These are phyloP conservation scores for Rhinichthys klamathensis DNA, from an alignment of 2,113 vertebrate species.

Conservation along the genomic window DNA sequence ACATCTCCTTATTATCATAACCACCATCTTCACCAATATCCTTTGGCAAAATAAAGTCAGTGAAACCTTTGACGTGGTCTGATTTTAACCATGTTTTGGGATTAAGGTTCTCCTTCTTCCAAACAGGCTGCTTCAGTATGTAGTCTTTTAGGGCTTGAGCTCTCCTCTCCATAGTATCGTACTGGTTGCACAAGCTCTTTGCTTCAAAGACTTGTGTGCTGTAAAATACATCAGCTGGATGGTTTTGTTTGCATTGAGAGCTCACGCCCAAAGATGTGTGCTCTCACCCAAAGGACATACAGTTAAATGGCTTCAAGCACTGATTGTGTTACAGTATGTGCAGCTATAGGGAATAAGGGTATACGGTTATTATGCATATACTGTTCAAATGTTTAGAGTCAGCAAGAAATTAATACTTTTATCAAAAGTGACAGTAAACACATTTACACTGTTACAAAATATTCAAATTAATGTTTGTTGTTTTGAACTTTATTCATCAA, in stretches of 20 bases:
- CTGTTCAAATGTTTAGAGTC: background rate
- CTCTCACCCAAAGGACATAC: slow-evolving; percentile 30
- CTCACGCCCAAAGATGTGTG: slow-evolving; percentile 66
- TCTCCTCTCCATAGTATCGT: slow-evolving; percentile 67
- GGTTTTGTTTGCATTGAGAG: slow-evolving; percentile 67
- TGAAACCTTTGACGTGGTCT: slow-evolving; percentile 62
- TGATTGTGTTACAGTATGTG: slow-evolving; percentile 9
- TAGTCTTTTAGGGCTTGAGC: slow-evolving; percentile 57
- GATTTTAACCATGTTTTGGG: slow-evolving; percentile 67
- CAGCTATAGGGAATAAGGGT: background rate
- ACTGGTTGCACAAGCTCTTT: slow-evolving; percentile 57
- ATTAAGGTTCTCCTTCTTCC: slow-evolving; percentile 68
- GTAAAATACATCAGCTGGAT: background rate
- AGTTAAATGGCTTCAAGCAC: background rate
- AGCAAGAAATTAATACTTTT: background rate
- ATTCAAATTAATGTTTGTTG: background rate
- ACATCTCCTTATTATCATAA: slow-evolving; percentile 75
- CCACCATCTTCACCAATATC: slow-evolving; percentile 62
- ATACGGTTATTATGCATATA: background rate
- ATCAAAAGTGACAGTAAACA: background rate
- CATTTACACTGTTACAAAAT: background rate
- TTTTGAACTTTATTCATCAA: background rate
- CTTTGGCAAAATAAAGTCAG: slow-evolving; percentile 67
- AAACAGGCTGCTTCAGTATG: slow-evolving; percentile 57
- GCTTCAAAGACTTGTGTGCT: background rate